Conservation (phyloP, 1,140 invertebrate genomes). For the Diprion similis region DNA sequence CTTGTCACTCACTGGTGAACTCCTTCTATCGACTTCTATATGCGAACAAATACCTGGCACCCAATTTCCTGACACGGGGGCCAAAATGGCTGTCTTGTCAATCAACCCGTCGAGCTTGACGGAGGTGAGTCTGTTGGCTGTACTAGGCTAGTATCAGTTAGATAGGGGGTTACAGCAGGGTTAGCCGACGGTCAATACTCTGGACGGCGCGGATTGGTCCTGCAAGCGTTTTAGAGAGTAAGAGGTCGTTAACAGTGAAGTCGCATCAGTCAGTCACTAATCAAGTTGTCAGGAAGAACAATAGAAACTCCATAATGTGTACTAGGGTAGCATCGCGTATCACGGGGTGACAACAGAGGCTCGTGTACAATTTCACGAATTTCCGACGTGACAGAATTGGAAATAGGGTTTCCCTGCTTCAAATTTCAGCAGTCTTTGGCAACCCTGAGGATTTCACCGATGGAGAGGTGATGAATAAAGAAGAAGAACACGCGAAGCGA, state of each 20-base stretch:
- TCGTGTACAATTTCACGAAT: background rate
- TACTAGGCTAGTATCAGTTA: background rate
- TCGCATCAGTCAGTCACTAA: background rate
- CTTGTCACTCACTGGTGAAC: too few relatives aligned
- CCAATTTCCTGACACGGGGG: background rate
- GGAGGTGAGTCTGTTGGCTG: background rate
- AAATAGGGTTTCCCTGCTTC: too few relatives aligned
- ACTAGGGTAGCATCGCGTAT: background rate
- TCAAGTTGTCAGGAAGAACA: slow-evolving; percentile 1
- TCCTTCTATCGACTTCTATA: too few relatives aligned
- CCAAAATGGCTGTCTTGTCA: background rate
- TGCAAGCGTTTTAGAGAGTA: background rate
- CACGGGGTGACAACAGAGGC: background rate
- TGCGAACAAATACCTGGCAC: too few relatives aligned
- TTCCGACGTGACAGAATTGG: too few relatives aligned
- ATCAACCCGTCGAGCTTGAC: background rate
- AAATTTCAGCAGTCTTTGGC: too few relatives aligned
- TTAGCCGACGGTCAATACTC: background rate
- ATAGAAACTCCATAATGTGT: background rate
- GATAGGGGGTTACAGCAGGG: background rate
- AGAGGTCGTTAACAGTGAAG: background rate
- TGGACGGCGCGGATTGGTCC: background rate
- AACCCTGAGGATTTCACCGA: too few relatives aligned
- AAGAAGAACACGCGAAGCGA: too few relatives aligned
- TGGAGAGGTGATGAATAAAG: too few relatives aligned